A percentile compares a stretch with the other conserved stretches of the same genome.
phyloP scores from a whole-genome alignment of 2,888 invertebrate genomes.

The Liopterus haemorrhoidalis region DNA sequence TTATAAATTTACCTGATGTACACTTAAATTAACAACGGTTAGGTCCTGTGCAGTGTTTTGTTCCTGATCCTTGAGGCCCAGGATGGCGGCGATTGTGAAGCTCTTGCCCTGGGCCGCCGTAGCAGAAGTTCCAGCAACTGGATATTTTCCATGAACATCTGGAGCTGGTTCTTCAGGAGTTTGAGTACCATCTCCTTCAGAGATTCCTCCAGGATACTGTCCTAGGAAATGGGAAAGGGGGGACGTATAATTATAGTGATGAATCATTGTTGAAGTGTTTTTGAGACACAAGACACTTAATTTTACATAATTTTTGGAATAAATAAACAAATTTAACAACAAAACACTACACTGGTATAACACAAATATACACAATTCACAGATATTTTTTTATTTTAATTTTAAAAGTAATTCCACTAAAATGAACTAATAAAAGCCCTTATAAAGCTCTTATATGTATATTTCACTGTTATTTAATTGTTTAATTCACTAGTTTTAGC shows the following conservation, averaged over 20 bases:
- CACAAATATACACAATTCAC: too few species aligned
- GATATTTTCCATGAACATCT: constrained; percentile 28
- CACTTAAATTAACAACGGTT: constrained; percentile 51
- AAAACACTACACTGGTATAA: too few species aligned
- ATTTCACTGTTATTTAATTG: too few species aligned
- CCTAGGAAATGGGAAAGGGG: constrained; percentile 43
- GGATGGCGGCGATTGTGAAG: constrained; percentile 83
- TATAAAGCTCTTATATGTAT: too few species aligned
- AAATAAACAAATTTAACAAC: too few species aligned
- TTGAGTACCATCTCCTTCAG: constrained; percentile 36
- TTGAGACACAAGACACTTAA: too few species aligned
- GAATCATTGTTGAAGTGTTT: constrained; percentile 43
- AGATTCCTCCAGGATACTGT: constrained; percentile 39
- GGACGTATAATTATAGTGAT: constrained; percentile 44
- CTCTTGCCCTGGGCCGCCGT: constrained; percentile 47
- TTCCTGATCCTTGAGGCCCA: constrained; percentile 56
- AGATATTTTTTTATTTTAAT: too few species aligned
- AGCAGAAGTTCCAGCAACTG: constrained; percentile 35
- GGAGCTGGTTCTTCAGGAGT: constrained; percentile 37
- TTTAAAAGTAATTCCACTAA: too few species aligned
- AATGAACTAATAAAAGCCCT: too few species aligned
- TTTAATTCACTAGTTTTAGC: too few species aligned
- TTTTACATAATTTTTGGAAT: too few species aligned
- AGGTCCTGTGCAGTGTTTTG: constrained; percentile 36
- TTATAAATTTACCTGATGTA: constrained; percentile 43